phyloP scores from a whole-genome alignment of 2,888 invertebrate genomes.

The Drosophila pseudotakahashii region DNA sequence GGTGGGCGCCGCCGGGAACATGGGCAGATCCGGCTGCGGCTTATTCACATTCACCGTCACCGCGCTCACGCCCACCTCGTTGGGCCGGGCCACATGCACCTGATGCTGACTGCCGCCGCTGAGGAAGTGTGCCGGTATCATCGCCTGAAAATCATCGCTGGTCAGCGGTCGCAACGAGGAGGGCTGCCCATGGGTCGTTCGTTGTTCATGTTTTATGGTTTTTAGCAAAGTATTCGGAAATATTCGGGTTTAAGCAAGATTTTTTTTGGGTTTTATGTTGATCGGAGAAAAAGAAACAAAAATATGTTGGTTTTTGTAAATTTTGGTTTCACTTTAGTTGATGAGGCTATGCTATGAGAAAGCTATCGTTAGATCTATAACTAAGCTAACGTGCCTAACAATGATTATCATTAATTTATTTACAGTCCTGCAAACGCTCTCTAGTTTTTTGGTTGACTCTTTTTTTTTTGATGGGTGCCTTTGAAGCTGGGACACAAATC shows the following conservation, averaged over 20 bases:
- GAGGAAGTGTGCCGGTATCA: conserved; percentile 96
- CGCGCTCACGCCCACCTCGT: conserved; percentile 83
- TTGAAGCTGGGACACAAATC: conserved; percentile 33
- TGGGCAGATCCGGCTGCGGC: conserved; percentile 88
- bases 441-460: conserved; percentile 8
- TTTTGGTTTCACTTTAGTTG: conserved; percentile 64
- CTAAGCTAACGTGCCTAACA: conserved; percentile 65
- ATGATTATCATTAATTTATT: conserved; percentile 24
- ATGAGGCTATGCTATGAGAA: conserved; percentile 12
- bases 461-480: conserved; percentile 30
- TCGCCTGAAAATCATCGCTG: conserved; percentile 97
- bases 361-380: conserved; percentile 45
- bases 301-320: conserved; percentile 75
- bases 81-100: conserved; percentile 84
- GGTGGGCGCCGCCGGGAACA: conserved; percentile 92
- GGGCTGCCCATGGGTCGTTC: conserved; percentile 59
- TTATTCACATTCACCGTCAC: conserved; percentile 95
- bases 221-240: too few species aligned
- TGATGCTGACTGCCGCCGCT: conserved; percentile 91
- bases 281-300: conserved; percentile 78
- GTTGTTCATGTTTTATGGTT: conserved; percentile 23
- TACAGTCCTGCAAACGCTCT: conserved; percentile 26
- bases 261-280: conserved; percentile 50
- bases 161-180: conserved; percentile 91
- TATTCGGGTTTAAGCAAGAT: too few species aligned